These are phyloP conservation scores for Caenorhabditis virilis DNA, from an alignment of 2,888 invertebrate genomes.

Conservation along the genomic window DNA sequence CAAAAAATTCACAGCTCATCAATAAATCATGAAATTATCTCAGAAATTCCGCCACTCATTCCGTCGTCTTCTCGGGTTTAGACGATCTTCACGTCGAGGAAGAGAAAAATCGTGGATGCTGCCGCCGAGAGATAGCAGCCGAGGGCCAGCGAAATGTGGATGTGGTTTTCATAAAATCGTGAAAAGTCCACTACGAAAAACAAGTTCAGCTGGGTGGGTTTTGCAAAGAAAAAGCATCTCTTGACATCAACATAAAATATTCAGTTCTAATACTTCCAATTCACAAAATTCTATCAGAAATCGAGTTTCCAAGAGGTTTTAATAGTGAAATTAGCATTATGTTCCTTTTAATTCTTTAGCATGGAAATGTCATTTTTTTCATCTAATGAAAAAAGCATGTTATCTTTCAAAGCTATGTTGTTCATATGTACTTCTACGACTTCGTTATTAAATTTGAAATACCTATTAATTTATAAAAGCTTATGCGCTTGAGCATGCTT, in stretches of 20 bases:
- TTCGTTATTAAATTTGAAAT: no score
- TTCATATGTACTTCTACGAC: no score
- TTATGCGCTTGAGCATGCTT: no score
- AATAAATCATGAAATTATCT: conserved; percentile 11
- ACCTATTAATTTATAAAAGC: no score
- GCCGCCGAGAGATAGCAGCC: conserved; percentile 48
- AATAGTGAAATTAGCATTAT: no score
- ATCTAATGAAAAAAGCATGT: no score
- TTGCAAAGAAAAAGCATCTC: no score
- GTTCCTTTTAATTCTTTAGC: no score
- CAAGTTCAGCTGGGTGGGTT: conserved; percentile 47
- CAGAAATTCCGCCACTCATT: conserved; percentile 68
- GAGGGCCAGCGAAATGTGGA: conserved; percentile 54
- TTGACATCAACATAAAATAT: no score
- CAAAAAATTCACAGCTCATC: conserved; percentile 5
- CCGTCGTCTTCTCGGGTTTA: conserved; percentile 62
- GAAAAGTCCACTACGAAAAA: conserved; percentile 47
- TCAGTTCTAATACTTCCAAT: conserved; percentile 12
- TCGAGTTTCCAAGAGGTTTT: conserved; percentile 35
- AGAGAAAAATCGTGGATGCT: conserved; percentile 65
- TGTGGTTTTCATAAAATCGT: conserved; percentile 58
- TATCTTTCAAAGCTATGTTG: no score
- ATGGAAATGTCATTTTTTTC: no score
- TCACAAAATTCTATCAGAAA: conserved; percentile 25
- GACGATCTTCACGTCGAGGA: conserved; percentile 48